Evolutionary conservation across 2,113 vertebrate species (phyloP).

Genomic region (Xiphophorus couchianus): DNA sequence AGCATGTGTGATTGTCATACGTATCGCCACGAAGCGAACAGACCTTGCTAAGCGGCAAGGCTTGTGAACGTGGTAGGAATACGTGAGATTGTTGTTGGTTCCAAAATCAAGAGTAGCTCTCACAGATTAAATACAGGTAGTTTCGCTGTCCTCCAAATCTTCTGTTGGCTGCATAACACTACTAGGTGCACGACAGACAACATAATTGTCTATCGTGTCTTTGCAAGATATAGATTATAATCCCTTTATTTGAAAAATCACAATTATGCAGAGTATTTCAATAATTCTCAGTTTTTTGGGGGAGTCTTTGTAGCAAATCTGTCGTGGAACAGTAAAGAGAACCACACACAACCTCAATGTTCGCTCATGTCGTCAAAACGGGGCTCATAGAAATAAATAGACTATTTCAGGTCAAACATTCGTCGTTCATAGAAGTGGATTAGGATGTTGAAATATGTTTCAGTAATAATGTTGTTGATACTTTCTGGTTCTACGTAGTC

Average conservation of each 20-base stretch:
- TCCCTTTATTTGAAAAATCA: background rate
- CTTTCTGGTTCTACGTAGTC: background rate
- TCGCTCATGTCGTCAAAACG: too few species aligned
- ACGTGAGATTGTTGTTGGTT: background rate
- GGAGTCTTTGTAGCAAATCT: background rate
- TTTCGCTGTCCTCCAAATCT: background rate
- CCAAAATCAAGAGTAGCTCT: background rate
- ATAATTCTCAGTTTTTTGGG: background rate
- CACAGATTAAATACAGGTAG: background rate
- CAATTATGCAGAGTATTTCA: background rate
- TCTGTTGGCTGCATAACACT: background rate
- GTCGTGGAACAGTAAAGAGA: background rate
- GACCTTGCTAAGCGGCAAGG: conserved; percentile 8
- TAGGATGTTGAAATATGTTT: conserved; percentile 9
- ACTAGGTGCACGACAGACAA: background rate
- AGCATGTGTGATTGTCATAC: conserved; percentile 7
- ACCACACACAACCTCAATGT: background rate
- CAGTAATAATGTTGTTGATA: conserved; percentile 9
- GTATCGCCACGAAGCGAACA: background rate
- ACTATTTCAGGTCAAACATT: conserved; percentile 16
- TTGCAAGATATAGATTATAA: background rate
- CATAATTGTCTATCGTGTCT: background rate
- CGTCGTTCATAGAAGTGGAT: conserved; percentile 21
- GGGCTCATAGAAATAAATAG: too few species aligned
- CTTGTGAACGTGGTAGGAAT: background rate